Conservation (phyloP, 1,140 invertebrate genomes). For the Chironomus tepperi region DNA sequence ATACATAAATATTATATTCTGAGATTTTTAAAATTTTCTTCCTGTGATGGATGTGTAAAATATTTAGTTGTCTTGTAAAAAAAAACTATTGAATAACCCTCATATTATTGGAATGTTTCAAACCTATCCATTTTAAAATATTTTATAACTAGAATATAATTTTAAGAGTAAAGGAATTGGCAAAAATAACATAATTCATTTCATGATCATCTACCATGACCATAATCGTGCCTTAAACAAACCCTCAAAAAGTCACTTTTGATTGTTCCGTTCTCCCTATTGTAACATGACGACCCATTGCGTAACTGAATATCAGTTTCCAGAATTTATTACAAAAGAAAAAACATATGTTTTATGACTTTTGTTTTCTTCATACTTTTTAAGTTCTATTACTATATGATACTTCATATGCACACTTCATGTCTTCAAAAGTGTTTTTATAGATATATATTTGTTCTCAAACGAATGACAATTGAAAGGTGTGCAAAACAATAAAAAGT, state of each 20-base stretch:
- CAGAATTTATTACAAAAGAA: neutral
- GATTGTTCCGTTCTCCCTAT: neutral
- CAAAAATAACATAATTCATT: constrained; percentile 17
- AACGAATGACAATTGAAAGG: neutral
- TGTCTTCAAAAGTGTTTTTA: neutral
- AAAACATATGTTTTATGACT: constrained; percentile 9
- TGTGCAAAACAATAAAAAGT: neutral
- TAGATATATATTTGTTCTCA: neutral
- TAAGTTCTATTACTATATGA: no score
- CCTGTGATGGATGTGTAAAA: constrained; percentile 23
- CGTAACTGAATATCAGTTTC: constrained; percentile 1
- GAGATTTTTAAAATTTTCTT: no score
- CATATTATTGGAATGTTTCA: no score
- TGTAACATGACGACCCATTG: neutral
- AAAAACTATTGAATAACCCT: neutral
- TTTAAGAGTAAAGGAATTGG: neutral
- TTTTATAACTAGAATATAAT: no score
- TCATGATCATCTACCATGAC: constrained; percentile 17
- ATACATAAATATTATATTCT: no score
- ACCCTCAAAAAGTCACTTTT: constrained; percentile 18
- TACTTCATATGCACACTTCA: no score
- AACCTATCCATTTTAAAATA: neutral
- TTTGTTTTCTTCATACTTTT: neutral
- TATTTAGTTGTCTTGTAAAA: no score
- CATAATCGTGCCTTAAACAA: constrained; percentile 16